Evolutionary conservation across 2,113 vertebrate genomes (phyloP).

Genomic region (Pogonocichla stellata): DNA sequence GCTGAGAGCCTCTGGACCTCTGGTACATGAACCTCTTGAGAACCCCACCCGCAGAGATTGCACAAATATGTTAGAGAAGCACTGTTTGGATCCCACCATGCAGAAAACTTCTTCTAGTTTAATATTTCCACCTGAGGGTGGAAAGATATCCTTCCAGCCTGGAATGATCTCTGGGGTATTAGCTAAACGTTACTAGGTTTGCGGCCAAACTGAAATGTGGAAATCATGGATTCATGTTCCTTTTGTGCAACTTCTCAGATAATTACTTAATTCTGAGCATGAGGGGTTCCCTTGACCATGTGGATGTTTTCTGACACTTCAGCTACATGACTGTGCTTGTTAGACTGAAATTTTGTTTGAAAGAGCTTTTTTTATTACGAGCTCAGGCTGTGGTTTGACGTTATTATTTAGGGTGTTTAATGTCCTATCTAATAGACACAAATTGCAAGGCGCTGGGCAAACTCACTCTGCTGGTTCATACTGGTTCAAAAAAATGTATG

Average conservation of each 20-base stretch:
- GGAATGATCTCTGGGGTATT: neutral
- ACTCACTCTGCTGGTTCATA: slow-evolving; percentile 2
- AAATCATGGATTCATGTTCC: neutral
- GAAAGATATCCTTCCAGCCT: neutral
- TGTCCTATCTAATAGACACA: neutral
- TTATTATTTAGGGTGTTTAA: neutral
- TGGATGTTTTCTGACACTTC: neutral
- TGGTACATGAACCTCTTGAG: neutral
- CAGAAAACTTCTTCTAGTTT: neutral
- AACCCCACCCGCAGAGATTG: neutral
- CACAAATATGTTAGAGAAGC: accelerated
- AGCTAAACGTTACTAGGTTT: neutral
- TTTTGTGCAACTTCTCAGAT: neutral
- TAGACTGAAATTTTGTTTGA: neutral
- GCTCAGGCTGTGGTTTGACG: neutral
- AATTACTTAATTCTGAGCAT: neutral
- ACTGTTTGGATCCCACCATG: neutral
- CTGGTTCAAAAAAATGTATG: neutral
- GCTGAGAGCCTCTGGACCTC: neutral
- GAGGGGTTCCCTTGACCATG: accelerated
- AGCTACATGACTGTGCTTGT: neutral
- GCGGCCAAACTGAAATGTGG: neutral
- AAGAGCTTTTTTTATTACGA: neutral
- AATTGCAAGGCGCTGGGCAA: neutral
- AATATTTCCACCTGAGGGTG: neutral